Evolutionary conservation across 2,113 vertebrate genomes (phyloP).

Genomic region (Megaceryle maxima): DNA sequence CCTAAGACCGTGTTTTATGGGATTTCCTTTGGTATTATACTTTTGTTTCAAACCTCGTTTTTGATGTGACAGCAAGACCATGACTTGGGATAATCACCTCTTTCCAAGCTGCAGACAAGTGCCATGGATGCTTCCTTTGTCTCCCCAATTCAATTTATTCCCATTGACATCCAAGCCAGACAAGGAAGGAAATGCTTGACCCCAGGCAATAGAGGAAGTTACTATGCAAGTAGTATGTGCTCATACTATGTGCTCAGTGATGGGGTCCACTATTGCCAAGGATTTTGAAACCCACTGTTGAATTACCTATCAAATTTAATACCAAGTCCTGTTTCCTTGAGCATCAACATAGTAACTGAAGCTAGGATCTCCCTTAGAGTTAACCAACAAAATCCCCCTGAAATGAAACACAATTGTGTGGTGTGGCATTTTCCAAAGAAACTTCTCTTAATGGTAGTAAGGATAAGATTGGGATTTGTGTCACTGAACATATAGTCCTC

Average conservation of each 20-base stretch:
- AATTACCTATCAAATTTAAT: neutral
- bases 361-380: neutral
- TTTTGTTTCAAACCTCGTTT: neutral
- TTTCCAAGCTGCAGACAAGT: neutral
- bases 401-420: neutral
- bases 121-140: neutral
- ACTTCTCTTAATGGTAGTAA: neutral
- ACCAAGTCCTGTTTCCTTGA: neutral
- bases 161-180: neutral
- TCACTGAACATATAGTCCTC: neutral
- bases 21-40: neutral
- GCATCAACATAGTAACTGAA: neutral
- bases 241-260: neutral
- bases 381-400: neutral
- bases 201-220: neutral
- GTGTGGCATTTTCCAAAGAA: neutral
- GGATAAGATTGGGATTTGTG: neutral
- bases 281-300: neutral
- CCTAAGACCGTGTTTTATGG: rapidly evolving
- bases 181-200: neutral
- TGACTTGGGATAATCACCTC: neutral
- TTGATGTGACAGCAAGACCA: neutral
- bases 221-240: neutral
- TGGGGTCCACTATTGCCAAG: neutral
- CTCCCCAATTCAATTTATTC: neutral